Evolutionary conservation across 1,140 invertebrate genomes (phyloP).

Genomic region (Sitophilus oryzae): DNA sequence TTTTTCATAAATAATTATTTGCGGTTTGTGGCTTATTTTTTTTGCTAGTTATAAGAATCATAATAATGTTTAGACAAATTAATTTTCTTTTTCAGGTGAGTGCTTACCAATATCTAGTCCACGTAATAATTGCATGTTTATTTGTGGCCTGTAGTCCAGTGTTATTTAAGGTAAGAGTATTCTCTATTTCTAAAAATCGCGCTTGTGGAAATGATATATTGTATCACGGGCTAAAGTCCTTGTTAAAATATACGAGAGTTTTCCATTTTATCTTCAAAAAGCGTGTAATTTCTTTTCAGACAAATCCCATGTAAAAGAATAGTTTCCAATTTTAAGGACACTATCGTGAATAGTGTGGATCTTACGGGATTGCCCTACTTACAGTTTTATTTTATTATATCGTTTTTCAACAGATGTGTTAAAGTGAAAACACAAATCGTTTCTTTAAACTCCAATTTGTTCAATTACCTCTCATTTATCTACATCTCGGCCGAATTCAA

Average conservation of each 20-base stretch:
- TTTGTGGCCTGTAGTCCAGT: no score
- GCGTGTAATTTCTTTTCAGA: slow-evolving; percentile 23
- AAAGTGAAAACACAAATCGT: not conserved
- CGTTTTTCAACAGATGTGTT: slow-evolving; percentile 7
- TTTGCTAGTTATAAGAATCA: no score
- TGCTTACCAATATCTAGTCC: no score
- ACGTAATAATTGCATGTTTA: no score
- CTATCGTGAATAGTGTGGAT: slow-evolving; percentile 20
- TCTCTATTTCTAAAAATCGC: slow-evolving; percentile 21
- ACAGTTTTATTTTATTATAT: slow-evolving; percentile 18
- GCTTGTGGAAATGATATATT: slow-evolving; percentile 26
- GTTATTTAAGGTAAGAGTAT: slow-evolving; percentile 12
- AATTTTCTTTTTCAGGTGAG: no score
- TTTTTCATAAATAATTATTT: no score
- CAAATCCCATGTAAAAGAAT: slow-evolving; percentile 28
- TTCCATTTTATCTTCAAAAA: slow-evolving; percentile 27
- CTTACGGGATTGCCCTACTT: slow-evolving; percentile 18
- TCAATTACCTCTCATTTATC: not conserved
- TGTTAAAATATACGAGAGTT: slow-evolving; percentile 28
- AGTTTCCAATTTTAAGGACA: slow-evolving; percentile 28
- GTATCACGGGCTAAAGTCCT: slow-evolving; percentile 24
- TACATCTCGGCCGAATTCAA: no score
- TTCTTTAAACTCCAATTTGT: not conserved
- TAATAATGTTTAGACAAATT: no score
- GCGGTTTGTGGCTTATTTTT: no score